These are phyloP conservation scores for Sminthurides aquaticus DNA, from an alignment of 2,888 invertebrate genomes.

Conservation along the genomic window DNA sequence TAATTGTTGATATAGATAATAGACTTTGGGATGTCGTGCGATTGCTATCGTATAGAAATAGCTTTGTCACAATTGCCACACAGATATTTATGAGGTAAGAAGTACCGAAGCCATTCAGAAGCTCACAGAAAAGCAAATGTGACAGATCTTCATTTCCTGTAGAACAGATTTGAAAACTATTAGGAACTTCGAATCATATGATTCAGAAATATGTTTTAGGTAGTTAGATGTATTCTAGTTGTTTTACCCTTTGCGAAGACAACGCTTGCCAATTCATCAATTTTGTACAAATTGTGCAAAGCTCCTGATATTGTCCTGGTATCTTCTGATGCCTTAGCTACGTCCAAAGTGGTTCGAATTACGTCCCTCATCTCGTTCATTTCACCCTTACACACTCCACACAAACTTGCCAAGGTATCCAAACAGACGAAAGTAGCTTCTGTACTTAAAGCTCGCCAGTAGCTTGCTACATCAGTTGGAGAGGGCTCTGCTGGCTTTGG, in stretches of 20 bases:
- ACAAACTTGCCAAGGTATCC: constrained; percentile 39
- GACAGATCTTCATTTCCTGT: constrained; percentile 42
- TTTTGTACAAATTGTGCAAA: constrained; percentile 38
- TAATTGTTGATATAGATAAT: constrained; percentile 38
- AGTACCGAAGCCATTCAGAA: constrained; percentile 42
- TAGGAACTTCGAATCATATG: no score
- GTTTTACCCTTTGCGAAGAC: constrained; percentile 43
- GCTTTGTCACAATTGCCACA: constrained; percentile 38
- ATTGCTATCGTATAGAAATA: constrained; percentile 38
- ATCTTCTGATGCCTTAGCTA: constrained; percentile 42
- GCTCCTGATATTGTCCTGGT: constrained; percentile 41
- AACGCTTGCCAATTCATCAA: constrained; percentile 41
- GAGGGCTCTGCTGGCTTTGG: constrained; percentile 15
- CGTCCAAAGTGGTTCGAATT: constrained; percentile 41
- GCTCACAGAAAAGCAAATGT: constrained; percentile 42
- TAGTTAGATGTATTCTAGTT: background rate
- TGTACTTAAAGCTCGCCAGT: constrained; percentile 41
- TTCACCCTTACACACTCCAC: constrained; percentile 41
- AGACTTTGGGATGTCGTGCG: constrained; percentile 42
- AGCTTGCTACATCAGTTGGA: constrained; percentile 26
- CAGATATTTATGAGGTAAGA: constrained; percentile 41
- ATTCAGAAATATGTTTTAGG: background rate
- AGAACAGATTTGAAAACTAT: constrained; percentile 8
- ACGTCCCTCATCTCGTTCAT: constrained; percentile 43
- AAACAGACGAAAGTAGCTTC: constrained; percentile 41